These are phyloP conservation scores for Callyntrura sp. DNA, from an alignment of 2,888 invertebrate species.

Conservation along the genomic window DNA sequence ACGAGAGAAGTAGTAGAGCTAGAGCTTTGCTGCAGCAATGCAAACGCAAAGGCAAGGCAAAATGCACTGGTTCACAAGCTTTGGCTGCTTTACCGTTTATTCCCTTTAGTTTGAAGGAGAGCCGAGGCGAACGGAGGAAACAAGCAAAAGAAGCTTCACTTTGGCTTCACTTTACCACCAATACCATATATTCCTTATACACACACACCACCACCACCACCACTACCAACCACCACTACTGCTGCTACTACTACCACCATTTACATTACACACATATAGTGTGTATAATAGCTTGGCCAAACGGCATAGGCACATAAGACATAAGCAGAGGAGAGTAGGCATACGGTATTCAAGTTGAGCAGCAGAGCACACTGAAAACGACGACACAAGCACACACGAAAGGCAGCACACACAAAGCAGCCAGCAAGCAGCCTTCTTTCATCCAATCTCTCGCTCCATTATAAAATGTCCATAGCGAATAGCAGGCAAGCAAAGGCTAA, in stretches of 20 bases:
- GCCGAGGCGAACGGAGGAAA: neutral
- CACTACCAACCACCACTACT: neutral
- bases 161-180: slow-evolving; percentile 56
- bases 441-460: slow-evolving; percentile 71
- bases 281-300: neutral
- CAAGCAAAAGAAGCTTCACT: slow-evolving; percentile 48
- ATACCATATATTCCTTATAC: too few species aligned
- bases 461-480: slow-evolving; percentile 70
- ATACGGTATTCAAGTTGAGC: neutral
- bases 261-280: too few species aligned
- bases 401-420: slow-evolving; percentile 5
- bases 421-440: slow-evolving; percentile 15
- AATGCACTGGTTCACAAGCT: slow-evolving; percentile 70
- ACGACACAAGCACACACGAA: slow-evolving; percentile 29
- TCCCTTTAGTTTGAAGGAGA: slow-evolving; percentile 46
- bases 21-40: slow-evolving; percentile 55
- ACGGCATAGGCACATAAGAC: too few species aligned
- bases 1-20: slow-evolving; percentile 28
- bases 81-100: slow-evolving; percentile 72
- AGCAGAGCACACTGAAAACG: too few species aligned
- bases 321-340: slow-evolving; percentile 22
- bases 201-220: slow-evolving; percentile 1
- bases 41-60: slow-evolving; percentile 74
- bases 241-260: too few species aligned
- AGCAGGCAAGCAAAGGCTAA: slow-evolving; percentile 36